These are phyloP conservation scores for Astreopora myriophthalma DNA, from an alignment of 64 coral and sea anemone genomes.

Conservation along the genomic window DNA sequence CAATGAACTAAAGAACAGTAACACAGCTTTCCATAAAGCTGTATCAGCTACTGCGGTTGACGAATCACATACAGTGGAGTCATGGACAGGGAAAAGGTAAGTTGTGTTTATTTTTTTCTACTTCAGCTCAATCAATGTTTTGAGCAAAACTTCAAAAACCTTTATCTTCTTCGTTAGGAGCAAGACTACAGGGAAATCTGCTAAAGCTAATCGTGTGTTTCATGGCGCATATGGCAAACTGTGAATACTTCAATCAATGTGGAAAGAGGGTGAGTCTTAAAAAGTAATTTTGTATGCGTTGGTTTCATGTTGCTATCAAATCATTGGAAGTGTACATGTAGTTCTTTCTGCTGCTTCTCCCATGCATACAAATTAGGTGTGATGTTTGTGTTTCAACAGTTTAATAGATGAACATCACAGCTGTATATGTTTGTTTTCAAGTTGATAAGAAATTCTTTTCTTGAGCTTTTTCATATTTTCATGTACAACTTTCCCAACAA, in stretches of 20 bases:
- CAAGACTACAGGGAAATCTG: neutral
- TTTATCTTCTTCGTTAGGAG: neutral
- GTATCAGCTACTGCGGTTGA: neutral
- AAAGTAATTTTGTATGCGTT: neutral
- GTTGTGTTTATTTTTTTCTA: neutral
- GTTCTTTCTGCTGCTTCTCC: neutral
- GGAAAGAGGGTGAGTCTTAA: neutral
- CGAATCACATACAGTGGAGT: neutral
- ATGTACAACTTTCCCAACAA: neutral
- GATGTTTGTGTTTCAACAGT: neutral
- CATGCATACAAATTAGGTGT: neutral
- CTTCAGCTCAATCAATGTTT: neutral
- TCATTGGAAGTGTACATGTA: neutral
- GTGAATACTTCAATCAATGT: neutral
- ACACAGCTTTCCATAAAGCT: neutral
- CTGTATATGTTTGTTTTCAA: neutral
- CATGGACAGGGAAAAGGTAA: conserved; percentile 2
- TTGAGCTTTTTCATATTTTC: neutral
- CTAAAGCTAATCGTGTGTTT: neutral
- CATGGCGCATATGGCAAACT: neutral
- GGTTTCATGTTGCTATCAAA: neutral
- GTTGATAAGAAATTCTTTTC: neutral
- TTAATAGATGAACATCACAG: neutral
- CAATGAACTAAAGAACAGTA: neutral
- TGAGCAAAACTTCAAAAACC: neutral